Conservation (phyloP, 2,888 invertebrate species). For the Leptodirus hochenwartii region DNA sequence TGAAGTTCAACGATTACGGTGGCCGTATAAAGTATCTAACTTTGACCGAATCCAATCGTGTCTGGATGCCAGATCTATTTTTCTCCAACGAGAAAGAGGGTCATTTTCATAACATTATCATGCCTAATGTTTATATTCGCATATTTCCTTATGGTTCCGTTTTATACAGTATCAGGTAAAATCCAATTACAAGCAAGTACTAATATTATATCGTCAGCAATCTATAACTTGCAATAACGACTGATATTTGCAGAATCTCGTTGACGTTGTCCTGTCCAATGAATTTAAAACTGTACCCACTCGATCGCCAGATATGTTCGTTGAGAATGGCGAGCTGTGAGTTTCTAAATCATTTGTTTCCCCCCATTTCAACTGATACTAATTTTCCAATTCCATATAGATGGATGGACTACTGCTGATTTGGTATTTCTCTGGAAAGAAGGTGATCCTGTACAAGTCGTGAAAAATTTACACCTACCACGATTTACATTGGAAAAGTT, state of each 20-base stretch:
- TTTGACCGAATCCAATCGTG: slow-evolving; percentile 81
- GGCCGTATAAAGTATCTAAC: slow-evolving; percentile 83
- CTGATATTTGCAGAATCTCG: slow-evolving; percentile 56
- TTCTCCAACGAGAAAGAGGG: slow-evolving; percentile 97
- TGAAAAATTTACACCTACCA: slow-evolving; percentile 83
- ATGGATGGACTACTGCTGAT: slow-evolving; percentile 95
- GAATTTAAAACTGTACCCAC: slow-evolving; percentile 90
- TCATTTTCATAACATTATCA: slow-evolving; percentile 92
- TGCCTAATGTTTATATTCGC: slow-evolving; percentile 94
- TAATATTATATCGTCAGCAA: too few species aligned
- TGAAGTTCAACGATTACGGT: slow-evolving; percentile 74
- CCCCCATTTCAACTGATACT: too few species aligned
- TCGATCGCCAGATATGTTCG: slow-evolving; percentile 90
- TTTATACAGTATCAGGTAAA: slow-evolving; percentile 79
- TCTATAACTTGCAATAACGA: too few species aligned
- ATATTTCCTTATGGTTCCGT: slow-evolving; percentile 91
- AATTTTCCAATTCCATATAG: slow-evolving; percentile 30
- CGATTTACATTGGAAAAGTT: slow-evolving; percentile 90
- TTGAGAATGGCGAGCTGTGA: slow-evolving; percentile 94
- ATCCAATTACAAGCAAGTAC: not conserved
- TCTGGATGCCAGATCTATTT: slow-evolving; percentile 98
- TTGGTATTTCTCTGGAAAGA: slow-evolving; percentile 93
- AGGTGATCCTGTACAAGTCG: slow-evolving; percentile 88
- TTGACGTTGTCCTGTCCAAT: slow-evolving; percentile 92
- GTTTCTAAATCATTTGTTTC: slow-evolving; percentile 31